Base-by-base conservation (phyloP, 1,140 invertebrate species). In the Aculops lycopersici region DNA sequence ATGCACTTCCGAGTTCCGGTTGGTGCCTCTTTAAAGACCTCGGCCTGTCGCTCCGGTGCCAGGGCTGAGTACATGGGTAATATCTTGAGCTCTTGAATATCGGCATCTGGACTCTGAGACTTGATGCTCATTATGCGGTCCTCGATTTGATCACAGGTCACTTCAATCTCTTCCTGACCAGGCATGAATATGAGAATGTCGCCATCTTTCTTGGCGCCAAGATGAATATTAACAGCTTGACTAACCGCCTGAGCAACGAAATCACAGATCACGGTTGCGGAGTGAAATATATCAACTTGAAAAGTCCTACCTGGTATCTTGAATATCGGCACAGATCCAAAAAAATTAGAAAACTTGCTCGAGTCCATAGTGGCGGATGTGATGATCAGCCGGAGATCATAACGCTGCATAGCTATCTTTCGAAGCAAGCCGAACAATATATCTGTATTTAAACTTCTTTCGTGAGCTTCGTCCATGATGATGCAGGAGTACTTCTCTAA, bases 391-490 rank as follows among this genome's bases (percentile, higher is more conserved):
- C 97, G 98, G 15, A 98, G 62, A 56, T 95, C 84, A 0, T 76
- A 65, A 38, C 77, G 15, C 19, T 92, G 95, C 42, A 84, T 63
- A 1, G 83, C 70, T 46, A 97, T 94, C 57, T 97, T 90, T 63
- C 97, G 97, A 0, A 97, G 79, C 35, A 98, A 63, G 17, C 92
- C 90, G 62, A 98, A 97, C 21, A 98, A 60, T 52, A 98, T 83
- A 57, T 98, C 92, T 3, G 90, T 97, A 49, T 97, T 88, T 4
- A 97, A 62, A 0, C 90, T 97, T 36, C 90, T 59, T 55, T 98
- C 92, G 58, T 98, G 92, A 49, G 92, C 92, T 64, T 98, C 92
- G 55, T 98, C 90, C 54, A 98, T 90, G 44, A 98, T 97, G 70
- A 98, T 79, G 0, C 94, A 86, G 31, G 50, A 50, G 80, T 86